Evolutionary conservation across 2,888 invertebrate species (phyloP).

Genomic region (Chrysina gloriosa): DNA sequence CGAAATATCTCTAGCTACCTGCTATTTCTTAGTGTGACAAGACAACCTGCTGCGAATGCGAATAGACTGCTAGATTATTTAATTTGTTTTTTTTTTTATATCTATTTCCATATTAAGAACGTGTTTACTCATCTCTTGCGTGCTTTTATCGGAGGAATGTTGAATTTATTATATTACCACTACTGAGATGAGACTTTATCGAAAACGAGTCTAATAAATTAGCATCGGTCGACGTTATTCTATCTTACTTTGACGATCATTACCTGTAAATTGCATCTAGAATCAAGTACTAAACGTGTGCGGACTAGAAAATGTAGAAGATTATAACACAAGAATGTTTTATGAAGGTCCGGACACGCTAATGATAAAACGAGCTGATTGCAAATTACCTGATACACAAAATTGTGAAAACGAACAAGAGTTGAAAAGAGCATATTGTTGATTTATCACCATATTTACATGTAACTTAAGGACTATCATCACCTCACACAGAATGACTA

Average conservation of each 20-base stretch:
- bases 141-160: background rate
- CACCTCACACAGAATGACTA: no score
- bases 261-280: background rate
- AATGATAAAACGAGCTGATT: no score
- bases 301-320: background rate
- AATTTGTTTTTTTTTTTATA: constrained; percentile 7
- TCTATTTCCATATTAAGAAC: constrained; percentile 14
- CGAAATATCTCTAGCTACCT: background rate
- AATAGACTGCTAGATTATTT: background rate
- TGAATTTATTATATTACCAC: constrained; percentile 23
- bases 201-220: constrained; percentile 11
- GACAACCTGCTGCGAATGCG: constrained; percentile 3
- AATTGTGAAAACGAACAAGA: no score
- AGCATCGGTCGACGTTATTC: background rate
- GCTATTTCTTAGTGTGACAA: background rate
- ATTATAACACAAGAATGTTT: no score
- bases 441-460: no score
- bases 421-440: no score
- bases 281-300: background rate
- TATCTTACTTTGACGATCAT: background rate
- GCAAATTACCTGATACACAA: no score
- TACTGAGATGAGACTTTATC: background rate
- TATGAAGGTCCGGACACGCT: no score
- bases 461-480: no score
- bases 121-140: constrained; percentile 20